Evolutionary conservation across 1,140 invertebrate species (phyloP).

Genomic region (Pseudomyrmex concolor): DNA sequence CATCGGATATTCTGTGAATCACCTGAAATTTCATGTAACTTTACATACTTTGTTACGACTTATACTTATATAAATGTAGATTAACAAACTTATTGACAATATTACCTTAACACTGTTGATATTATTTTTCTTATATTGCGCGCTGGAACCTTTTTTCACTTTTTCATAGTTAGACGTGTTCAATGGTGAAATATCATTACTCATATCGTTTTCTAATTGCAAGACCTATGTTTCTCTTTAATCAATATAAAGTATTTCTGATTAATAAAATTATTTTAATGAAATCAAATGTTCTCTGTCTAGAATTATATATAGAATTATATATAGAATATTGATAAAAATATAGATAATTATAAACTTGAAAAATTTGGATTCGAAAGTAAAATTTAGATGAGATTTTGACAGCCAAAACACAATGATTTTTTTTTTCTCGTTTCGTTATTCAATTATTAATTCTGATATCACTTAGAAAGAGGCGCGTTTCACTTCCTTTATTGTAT

Average conservation of each 20-base stretch:
- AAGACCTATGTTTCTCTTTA: not conserved
- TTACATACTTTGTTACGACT: not conserved
- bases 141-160: slow-evolving; percentile 38
- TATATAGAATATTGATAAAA: not conserved
- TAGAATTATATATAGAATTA: slow-evolving; percentile 27
- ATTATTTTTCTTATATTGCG: slow-evolving; percentile 52
- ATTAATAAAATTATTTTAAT: not conserved
- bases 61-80: not conserved
- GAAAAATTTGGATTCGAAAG: slow-evolving; percentile 44
- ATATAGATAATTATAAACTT: slow-evolving; percentile 12
- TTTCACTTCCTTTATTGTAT: not conserved
- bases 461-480: too few relatives aligned
- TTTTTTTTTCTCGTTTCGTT: slow-evolving; percentile 14
- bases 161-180: slow-evolving; percentile 52
- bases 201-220: slow-evolving; percentile 59
- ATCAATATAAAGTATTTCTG: not conserved
- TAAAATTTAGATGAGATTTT: slow-evolving; percentile 48
- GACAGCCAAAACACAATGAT: slow-evolving; percentile 37
- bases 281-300: not conserved
- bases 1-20: slow-evolving; percentile 59
- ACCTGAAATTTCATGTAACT: slow-evolving; percentile 48
- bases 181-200: slow-evolving; percentile 24
- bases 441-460: slow-evolving; percentile 51
- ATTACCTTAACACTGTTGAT: slow-evolving; percentile 50
- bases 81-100: not conserved